These are phyloP conservation scores for Acanthosepion pharaonis DNA, from an alignment of 2,888 invertebrate genomes.

Conservation along the genomic window DNA sequence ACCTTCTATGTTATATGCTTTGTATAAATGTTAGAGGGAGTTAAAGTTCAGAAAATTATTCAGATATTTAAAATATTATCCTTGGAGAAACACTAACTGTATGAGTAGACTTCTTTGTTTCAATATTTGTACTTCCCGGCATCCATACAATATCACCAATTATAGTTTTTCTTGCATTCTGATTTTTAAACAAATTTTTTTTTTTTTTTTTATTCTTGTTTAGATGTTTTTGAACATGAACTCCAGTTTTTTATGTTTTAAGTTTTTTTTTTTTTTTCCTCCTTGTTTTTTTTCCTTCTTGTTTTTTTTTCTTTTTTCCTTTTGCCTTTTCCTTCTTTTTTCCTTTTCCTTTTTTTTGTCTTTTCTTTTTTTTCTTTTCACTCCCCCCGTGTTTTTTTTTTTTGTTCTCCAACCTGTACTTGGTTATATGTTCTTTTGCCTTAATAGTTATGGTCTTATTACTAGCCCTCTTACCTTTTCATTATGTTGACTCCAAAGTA, in stretches of 20 bases:
- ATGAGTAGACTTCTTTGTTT: background rate
- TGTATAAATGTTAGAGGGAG: background rate
- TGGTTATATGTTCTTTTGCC: too few species aligned
- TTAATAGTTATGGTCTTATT: too few species aligned
- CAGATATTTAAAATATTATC: background rate
- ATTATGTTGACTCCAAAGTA: too few species aligned
- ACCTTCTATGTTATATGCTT: background rate
- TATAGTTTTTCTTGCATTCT: background rate
- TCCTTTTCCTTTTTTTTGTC: too few species aligned
- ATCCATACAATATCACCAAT: background rate
- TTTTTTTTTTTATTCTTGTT: background rate
- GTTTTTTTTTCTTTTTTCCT: too few species aligned
- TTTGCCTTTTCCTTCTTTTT: too few species aligned
- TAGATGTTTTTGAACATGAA: background rate
- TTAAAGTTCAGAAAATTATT: background rate
- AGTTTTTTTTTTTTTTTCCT: too few species aligned
- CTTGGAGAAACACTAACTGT: background rate
- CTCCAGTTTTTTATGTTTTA: background rate
- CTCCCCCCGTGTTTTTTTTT: too few species aligned
- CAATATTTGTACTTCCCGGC: background rate
- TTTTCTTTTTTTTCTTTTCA: too few species aligned
- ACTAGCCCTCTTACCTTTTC: too few species aligned
- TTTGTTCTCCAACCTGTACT: background rate
- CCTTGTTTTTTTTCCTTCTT: too few species aligned
- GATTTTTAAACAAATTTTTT: too few species aligned